These are phyloP conservation scores for Drosophila mettleri DNA, from an alignment of 2,888 invertebrate species.

Conservation along the genomic window DNA sequence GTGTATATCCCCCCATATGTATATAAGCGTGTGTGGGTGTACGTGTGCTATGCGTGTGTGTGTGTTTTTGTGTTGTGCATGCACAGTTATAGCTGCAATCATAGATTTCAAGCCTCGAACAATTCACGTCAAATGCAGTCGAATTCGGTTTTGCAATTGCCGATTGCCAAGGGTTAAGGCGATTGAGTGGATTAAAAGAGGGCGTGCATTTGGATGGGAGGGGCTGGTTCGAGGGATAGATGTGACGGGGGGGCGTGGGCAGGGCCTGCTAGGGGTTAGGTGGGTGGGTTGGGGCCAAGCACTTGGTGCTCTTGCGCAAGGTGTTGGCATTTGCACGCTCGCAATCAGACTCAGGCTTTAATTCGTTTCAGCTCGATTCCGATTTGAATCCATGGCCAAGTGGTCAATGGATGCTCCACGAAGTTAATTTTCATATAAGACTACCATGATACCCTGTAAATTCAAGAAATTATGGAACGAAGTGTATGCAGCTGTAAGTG, in stretches of 20 bases:
- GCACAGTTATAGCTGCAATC: conserved; percentile 68
- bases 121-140: conserved; percentile 77
- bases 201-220: neutral
- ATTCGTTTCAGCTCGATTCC: conserved; percentile 7
- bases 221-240: neutral
- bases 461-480: neutral
- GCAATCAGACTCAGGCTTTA: conserved; percentile 47
- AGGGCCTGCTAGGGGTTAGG: neutral
- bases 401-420: conserved; percentile 15
- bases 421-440: neutral
- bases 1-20: neutral
- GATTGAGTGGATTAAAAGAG: conserved; percentile 8
- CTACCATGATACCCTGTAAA: conserved; percentile 6
- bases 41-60: conserved; percentile 18
- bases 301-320: conserved; percentile 41
- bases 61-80: conserved; percentile 24
- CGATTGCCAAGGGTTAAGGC: conserved; percentile 46
- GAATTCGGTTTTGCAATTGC: conserved; percentile 65
- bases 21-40: conserved; percentile 3
- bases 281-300: neutral
- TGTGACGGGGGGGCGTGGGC: neutral
- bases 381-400: conserved; percentile 5
- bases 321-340: conserved; percentile 74
- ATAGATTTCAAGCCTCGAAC: conserved; percentile 76
- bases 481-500: neutral